phyloP scores from a whole-genome alignment of 2,888 invertebrate species.

The Trichogramma dendrolimi region DNA sequence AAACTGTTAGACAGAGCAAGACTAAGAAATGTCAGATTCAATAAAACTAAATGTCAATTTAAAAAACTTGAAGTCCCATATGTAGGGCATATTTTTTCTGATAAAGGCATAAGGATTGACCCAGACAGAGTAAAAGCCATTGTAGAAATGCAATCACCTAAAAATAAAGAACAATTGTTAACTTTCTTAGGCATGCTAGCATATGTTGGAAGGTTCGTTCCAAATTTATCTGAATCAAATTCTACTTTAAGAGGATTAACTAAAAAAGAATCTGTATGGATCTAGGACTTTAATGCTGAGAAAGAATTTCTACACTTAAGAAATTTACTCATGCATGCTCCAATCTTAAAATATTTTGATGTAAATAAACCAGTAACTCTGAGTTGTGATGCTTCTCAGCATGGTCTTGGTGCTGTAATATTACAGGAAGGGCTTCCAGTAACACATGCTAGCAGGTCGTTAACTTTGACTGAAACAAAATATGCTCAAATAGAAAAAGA shows the following conservation, averaged over 20 bases:
- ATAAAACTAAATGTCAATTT: constrained; percentile 26
- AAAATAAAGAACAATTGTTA: constrained; percentile 23
- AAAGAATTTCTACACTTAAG: constrained; percentile 25
- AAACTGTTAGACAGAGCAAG: constrained; percentile 23
- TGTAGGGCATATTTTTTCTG: constrained; percentile 26
- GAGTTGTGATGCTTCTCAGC: constrained; percentile 33
- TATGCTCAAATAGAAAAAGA: constrained; percentile 45
- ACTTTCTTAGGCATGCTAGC: constrained; percentile 32
- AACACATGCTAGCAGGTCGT: constrained; percentile 41
- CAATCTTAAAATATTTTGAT: constrained; percentile 37
- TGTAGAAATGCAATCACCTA: constrained; percentile 22
- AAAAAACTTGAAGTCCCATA: constrained; percentile 18
- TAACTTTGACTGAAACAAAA: constrained; percentile 34
- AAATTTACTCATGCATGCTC: constrained; percentile 28
- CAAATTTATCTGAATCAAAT: constrained; percentile 27
- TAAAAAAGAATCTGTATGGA: constrained; percentile 25
- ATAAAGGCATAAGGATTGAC: constrained; percentile 25
- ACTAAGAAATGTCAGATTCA: constrained; percentile 23
- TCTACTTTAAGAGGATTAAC: constrained; percentile 26
- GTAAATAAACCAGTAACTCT: constrained; percentile 33
- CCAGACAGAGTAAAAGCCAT: constrained; percentile 30
- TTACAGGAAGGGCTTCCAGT: constrained; percentile 42
- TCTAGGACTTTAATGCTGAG: constrained; percentile 26
- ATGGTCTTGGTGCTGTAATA: constrained; percentile 41
- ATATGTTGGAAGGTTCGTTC: constrained; percentile 31